These are phyloP conservation scores for Andrena fulva DNA, from an alignment of 2,888 invertebrate genomes.

Conservation along the genomic window DNA sequence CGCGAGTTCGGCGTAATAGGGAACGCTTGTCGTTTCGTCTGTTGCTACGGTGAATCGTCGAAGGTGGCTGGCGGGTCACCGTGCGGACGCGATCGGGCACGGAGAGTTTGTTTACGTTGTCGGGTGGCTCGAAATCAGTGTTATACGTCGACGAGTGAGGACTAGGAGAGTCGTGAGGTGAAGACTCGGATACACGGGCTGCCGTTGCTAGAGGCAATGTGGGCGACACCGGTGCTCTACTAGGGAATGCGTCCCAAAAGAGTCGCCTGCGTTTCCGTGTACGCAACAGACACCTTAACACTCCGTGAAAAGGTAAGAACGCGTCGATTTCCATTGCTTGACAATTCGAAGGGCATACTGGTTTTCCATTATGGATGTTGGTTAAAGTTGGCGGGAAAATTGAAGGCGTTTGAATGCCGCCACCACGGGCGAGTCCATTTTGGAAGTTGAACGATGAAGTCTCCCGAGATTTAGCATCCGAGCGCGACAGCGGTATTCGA, in stretches of 20 bases:
- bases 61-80: slow-evolving; percentile 9
- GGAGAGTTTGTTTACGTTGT: slow-evolving; percentile 42
- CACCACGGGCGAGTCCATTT: slow-evolving; percentile 14
- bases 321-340: background rate
- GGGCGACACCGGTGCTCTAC: slow-evolving; percentile 29
- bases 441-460: background rate
- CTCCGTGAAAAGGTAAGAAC: slow-evolving; percentile 34
- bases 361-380: slow-evolving; percentile 24
- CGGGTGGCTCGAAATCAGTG: slow-evolving; percentile 25
- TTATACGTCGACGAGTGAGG: background rate
- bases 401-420: slow-evolving; percentile 27
- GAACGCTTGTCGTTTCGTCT: background rate
- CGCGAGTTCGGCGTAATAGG: background rate
- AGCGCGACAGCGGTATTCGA: background rate
- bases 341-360: background rate
- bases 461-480: too few species aligned
- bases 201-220: slow-evolving; percentile 28
- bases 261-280: background rate
- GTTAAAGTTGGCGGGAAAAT: slow-evolving; percentile 43
- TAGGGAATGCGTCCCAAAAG: background rate
- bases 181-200: slow-evolving; percentile 14
- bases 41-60: background rate
- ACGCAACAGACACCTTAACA: background rate
- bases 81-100: background rate
- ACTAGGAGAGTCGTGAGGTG: background rate